These are phyloP conservation scores for Thera britannica DNA, from an alignment of 2,888 invertebrate species.

Conservation along the genomic window DNA sequence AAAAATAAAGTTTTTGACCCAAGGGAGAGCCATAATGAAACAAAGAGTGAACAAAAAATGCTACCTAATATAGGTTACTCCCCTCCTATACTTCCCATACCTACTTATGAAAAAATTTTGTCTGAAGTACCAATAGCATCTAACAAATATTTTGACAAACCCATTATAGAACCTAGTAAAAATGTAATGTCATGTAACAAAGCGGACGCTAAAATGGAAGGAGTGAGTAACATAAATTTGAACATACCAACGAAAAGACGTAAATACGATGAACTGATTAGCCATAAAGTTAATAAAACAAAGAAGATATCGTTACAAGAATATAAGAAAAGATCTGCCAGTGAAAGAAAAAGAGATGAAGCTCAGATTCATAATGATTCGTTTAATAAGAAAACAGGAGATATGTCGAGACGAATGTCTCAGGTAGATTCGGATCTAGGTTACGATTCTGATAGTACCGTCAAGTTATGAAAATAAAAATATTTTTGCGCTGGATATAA, in stretches of 20 bases:
- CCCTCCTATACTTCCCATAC: constrained; percentile 66
- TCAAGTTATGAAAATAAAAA: constrained; percentile 28
- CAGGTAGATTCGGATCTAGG: constrained; percentile 52
- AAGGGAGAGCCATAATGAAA: neutral
- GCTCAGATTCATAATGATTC: neutral
- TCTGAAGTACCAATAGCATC: constrained; percentile 10
- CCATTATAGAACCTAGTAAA: neutral
- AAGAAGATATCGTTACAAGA: constrained; percentile 61
- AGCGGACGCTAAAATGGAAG: neutral
- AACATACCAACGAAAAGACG: constrained; percentile 4
- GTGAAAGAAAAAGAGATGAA: constrained; percentile 9
- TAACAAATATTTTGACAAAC: constrained; percentile 1
- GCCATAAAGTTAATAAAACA: constrained; percentile 20
- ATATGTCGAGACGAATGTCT: constrained; percentile 7
- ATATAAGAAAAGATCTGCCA: constrained; percentile 52
- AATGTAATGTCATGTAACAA: neutral
- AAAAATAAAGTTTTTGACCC: constrained; percentile 13
- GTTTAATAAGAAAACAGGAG: neutral
- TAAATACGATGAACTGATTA: neutral
- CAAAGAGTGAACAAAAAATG: constrained; percentile 2
- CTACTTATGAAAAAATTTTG: constrained; percentile 52
- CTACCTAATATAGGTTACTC: constrained; percentile 52
- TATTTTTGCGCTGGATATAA: neutral
- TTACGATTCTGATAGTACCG: constrained; percentile 56
- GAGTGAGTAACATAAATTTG: neutral